Evolutionary conservation across 2,888 invertebrate genomes (phyloP).

Genomic region (Sympetrum striolatum): DNA sequence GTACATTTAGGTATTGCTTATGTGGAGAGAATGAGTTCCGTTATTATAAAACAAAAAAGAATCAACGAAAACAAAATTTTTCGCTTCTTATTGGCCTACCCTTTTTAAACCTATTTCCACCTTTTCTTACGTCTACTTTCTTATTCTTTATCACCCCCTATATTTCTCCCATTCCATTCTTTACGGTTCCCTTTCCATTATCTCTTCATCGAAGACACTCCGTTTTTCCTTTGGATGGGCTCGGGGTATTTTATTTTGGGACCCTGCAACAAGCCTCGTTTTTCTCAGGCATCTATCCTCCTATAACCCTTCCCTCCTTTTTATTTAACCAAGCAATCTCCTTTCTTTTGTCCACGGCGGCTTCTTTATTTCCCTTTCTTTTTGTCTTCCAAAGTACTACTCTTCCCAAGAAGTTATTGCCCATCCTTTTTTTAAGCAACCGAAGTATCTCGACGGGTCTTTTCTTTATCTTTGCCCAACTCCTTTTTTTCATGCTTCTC

Average conservation of each 20-base stretch:
- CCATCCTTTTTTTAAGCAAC: neutral
- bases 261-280: neutral
- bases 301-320: neutral
- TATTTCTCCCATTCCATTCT: neutral
- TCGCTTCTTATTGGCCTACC: neutral
- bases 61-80: too few species aligned
- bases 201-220: neutral
- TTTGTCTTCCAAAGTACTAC: neutral
- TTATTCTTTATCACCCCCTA: neutral
- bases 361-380: neutral
- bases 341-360: neutral
- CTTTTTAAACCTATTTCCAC: neutral
- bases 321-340: neutral
- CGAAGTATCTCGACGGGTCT: neutral
- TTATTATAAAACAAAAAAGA: too few species aligned
- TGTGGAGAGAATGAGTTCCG: too few species aligned
- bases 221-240: neutral
- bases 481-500: neutral
- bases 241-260: neutral
- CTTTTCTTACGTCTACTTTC: neutral
- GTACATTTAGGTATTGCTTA: too few species aligned
- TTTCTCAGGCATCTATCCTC: neutral
- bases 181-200: neutral
- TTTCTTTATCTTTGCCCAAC: neutral
- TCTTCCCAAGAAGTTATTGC: neutral